Base-by-base conservation (phyloP, 2,888 invertebrate species). In the Ophonus ardosiacus region DNA sequence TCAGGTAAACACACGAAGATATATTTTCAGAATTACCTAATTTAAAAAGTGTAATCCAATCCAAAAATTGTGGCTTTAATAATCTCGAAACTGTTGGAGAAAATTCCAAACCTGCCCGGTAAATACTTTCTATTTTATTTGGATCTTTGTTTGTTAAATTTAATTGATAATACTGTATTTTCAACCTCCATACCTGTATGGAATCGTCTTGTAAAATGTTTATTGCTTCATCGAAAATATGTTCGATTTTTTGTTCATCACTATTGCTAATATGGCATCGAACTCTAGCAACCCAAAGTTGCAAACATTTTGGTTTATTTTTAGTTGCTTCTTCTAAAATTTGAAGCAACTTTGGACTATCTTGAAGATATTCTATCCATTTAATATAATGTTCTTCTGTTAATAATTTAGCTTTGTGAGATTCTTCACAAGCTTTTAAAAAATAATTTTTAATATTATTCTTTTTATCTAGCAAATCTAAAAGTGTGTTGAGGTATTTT, bases 121-220 rank as follows among this genome's bases (percentile, higher is more conserved):
- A 85, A 18, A 85, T 59, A 51, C 24, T 17, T 80, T 79, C 85
- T 40, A 85, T 68, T 71, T 80, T 68, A 40, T 38, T 43, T 7
- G 65, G 21, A 31, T 68, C 59, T 43, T 74, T 74, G 10, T 31
- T 79, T 21, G 43, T 65, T 65, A 80, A 61, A 68, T 85, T 85
- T 38, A 85, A 21, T 38, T 80, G 79, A 24, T 85, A 68, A 71
- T 85, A 85, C n/a, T 85, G 85, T 13, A 85, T 85, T 59, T 71
- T 79, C 18, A 79, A 43, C 17, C 68, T 31, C 85, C 85, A 85
- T 31, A 85, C n/a, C 61, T 79, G 85, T 8, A 80, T 68, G 7
- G 80, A 80, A 40, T 85, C n/a, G 18, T 85, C 85, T n/a, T 24
- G 6, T 85, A 85, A 68, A 40, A 80, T 57, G 1, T 57, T 21